phyloP scores from a whole-genome alignment of 30 jellyfish, hydroid and myxozoan genomes.

The Nemopilema nomurai region DNA sequence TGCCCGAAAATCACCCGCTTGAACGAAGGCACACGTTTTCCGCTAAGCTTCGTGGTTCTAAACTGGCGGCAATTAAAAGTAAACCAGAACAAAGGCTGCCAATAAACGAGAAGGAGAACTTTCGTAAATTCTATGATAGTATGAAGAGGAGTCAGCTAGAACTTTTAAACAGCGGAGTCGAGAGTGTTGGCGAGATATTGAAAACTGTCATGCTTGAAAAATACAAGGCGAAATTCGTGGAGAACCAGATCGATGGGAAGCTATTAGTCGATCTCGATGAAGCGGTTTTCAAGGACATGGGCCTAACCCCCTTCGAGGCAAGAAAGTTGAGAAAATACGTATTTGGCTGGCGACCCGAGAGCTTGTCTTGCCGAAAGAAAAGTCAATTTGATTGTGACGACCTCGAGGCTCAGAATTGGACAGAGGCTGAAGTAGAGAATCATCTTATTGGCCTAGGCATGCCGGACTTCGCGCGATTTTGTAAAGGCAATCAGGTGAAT shows the following conservation, averaged over 20 bases:
- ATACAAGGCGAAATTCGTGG: slow-evolving; percentile 46
- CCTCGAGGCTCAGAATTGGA: slow-evolving; percentile 80
- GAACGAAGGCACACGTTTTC: slow-evolving; percentile 49
- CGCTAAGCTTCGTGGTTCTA: slow-evolving; percentile 5
- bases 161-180: slow-evolving; percentile 60
- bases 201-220: slow-evolving; percentile 38
- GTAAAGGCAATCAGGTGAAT: slow-evolving; percentile 80
- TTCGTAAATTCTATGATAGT: slow-evolving; percentile 67
- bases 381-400: slow-evolving; percentile 27
- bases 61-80: background rate
- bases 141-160: slow-evolving; percentile 82
- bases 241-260: slow-evolving; percentile 90
- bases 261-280: slow-evolving; percentile 87
- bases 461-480: slow-evolving; percentile 69
- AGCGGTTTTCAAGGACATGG: slow-evolving; percentile 88
- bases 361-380: slow-evolving; percentile 8
- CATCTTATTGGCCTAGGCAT: slow-evolving; percentile 71
- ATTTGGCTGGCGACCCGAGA: slow-evolving; percentile 97
- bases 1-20: slow-evolving; percentile 91
- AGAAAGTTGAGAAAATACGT: slow-evolving; percentile 86
- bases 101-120: slow-evolving; percentile 34
- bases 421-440: slow-evolving; percentile 70
- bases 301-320: slow-evolving; percentile 81
- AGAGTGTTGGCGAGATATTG: slow-evolving; percentile 62
- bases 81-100: background rate